Evolutionary conservation across 2,797 vertebrate genomes (phyloP).

Genomic region (Sitta carolinensis): DNA sequence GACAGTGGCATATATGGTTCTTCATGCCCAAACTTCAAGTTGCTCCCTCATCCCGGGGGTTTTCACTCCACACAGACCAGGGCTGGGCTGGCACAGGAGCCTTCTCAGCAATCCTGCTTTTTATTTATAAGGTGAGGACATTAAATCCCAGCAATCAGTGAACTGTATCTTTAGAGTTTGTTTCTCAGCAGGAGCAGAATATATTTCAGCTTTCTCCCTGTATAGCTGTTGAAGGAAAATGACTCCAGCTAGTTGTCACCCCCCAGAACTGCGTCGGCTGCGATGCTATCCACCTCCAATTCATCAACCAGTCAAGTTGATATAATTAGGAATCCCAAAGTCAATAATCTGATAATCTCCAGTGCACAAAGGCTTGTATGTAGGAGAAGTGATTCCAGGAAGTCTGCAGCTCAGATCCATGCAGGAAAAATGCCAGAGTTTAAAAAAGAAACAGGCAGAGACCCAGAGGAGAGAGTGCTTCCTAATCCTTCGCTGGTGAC

Average conservation of each 20-base stretch:
- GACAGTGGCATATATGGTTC: not conserved
- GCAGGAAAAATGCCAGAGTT: slow-evolving; percentile 59
- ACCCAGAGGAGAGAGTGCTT: slow-evolving; percentile 43
- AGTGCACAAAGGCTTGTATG: slow-evolving; percentile 14
- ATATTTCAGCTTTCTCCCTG: not conserved
- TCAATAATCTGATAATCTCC: slow-evolving; percentile 65
- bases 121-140: not conserved
- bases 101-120: not conserved
- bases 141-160: slow-evolving; percentile 12
- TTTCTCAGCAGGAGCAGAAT: slow-evolving; percentile 36
- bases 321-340: slow-evolving; percentile 56
- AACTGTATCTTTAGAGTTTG: not conserved
- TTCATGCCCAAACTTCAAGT: not conserved
- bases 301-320: slow-evolving; percentile 53
- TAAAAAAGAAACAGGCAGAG: slow-evolving; percentile 53
- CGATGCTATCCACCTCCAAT: slow-evolving; percentile 6
- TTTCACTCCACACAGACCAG: not conserved
- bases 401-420: slow-evolving; percentile 18
- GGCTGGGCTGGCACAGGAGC: not conserved
- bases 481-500: slow-evolving; percentile 50
- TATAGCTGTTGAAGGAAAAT: not conserved
- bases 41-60: not conserved
- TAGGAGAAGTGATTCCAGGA: slow-evolving; percentile 56
- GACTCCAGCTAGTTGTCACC: not conserved
- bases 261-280: not conserved